phyloP scores from a whole-genome alignment of 2,113 vertebrate species.

The Gambusia affinis region DNA sequence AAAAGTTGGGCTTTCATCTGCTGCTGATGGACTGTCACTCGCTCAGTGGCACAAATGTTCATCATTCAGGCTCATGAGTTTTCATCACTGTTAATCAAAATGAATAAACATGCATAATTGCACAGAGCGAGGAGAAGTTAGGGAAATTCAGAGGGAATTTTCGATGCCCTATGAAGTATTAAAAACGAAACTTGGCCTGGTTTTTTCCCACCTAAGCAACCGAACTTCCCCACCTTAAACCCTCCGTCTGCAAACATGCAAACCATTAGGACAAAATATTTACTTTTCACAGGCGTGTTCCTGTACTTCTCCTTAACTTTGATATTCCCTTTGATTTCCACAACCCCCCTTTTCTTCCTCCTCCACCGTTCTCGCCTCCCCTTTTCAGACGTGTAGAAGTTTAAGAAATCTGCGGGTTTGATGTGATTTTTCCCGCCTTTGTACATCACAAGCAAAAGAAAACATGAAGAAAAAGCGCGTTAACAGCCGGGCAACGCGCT shows the following conservation, averaged over 20 bases:
- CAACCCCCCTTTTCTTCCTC: neutral
- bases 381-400: conserved; percentile 65
- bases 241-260: conserved; percentile 48
- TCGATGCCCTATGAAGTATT: conserved; percentile 78
- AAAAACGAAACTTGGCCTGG: conserved; percentile 61
- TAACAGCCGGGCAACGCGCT: conserved; percentile 72
- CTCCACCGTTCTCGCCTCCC: conserved; percentile 5
- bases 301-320: conserved; percentile 67
- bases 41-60: conserved; percentile 53
- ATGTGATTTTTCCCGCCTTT: conserved; percentile 77
- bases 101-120: conserved; percentile 81
- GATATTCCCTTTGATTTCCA: conserved; percentile 81
- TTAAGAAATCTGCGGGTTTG: conserved; percentile 73
- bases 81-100: conserved; percentile 73
- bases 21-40: conserved; percentile 63
- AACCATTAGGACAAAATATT: conserved; percentile 78
- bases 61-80: conserved; percentile 30
- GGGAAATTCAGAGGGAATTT: conserved; percentile 76
- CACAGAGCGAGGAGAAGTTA: conserved; percentile 71
- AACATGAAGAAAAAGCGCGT: conserved; percentile 12
- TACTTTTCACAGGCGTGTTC: conserved; percentile 65
- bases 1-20: conserved; percentile 48
- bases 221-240: conserved; percentile 58
- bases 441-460: conserved; percentile 73
- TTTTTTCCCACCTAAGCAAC: conserved; percentile 53